A percentile compares a stretch with the other conserved stretches of the same genome.
Evolutionary conservation across 2,113 vertebrate genomes (phyloP).

Genomic region (Amphilophus citrinellus): DNA sequence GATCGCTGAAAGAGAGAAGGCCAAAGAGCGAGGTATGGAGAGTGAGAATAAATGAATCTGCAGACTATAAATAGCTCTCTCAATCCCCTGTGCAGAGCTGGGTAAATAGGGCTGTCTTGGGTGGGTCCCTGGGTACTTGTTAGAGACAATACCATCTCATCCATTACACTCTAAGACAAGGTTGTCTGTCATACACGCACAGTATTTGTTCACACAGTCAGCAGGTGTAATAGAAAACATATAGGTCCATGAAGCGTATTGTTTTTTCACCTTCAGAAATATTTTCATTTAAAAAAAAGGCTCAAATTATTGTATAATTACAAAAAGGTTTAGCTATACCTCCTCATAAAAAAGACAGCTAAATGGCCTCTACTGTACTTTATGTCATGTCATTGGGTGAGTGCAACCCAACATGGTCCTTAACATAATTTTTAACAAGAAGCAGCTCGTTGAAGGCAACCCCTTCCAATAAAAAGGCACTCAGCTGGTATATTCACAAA

Average conservation of each 20-base stretch:
- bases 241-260: neutral
- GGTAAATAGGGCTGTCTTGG: conserved; percentile 71
- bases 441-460: neutral
- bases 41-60: conserved; percentile 67
- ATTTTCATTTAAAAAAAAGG: neutral
- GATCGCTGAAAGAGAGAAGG: conserved; percentile 48
- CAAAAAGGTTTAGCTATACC: neutral
- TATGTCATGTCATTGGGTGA: conserved; percentile 1
- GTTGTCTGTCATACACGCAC: conserved; percentile 20
- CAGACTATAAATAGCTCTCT: conserved; percentile 69
- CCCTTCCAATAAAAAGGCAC: neutral
- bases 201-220: conserved; percentile 18
- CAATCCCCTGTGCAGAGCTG: conserved; percentile 53
- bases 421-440: neutral
- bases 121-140: conserved; percentile 73
- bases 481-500: conserved; percentile 28
- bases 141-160: conserved; percentile 63
- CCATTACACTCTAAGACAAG: conserved; percentile 56
- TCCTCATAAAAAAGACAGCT: neutral
- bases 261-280: too few species aligned
- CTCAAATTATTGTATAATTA: neutral
- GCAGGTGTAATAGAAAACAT: conserved; percentile 14
- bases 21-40: conserved; percentile 26
- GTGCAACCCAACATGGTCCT: neutral
- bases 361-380: neutral